A percentile compares a stretch with the other conserved stretches of the same genome.
phyloP scores from a whole-genome alignment of 2,113 vertebrate species.

The Leptocoma aspasia region DNA sequence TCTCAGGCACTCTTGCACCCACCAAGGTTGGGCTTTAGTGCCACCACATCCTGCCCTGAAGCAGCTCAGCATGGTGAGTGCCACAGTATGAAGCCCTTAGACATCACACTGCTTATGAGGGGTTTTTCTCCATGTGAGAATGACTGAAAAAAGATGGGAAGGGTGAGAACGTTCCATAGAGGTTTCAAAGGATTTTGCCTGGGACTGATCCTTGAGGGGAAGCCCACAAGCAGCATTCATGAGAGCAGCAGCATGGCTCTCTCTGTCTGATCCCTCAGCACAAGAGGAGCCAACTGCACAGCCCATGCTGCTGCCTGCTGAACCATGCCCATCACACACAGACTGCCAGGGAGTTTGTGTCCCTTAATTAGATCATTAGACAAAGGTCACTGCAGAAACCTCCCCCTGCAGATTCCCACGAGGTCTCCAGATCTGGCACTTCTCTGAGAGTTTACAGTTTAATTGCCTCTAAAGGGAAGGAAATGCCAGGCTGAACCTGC shows the following conservation, averaged over 20 bases:
- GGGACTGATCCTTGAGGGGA: background rate
- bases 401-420: background rate
- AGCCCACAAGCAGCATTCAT: background rate
- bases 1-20: background rate
- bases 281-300: background rate
- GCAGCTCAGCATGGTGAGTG: background rate
- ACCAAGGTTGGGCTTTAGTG: background rate
- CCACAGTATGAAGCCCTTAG: background rate
- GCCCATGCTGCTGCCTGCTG: background rate
- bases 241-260: background rate
- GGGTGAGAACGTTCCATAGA: background rate
- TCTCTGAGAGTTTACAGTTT: background rate
- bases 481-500: background rate
- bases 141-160: background rate
- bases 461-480: constrained; percentile 9
- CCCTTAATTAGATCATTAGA: background rate
- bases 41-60: background rate
- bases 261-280: background rate
- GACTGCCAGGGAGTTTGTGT: background rate
- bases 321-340: background rate
- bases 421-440: background rate
- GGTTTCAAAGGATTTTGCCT: background rate
- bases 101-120: background rate
- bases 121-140: background rate
- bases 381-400: background rate